phyloP scores from a whole-genome alignment of 2,113 vertebrate species.

The Salvelinus alpinus region DNA sequence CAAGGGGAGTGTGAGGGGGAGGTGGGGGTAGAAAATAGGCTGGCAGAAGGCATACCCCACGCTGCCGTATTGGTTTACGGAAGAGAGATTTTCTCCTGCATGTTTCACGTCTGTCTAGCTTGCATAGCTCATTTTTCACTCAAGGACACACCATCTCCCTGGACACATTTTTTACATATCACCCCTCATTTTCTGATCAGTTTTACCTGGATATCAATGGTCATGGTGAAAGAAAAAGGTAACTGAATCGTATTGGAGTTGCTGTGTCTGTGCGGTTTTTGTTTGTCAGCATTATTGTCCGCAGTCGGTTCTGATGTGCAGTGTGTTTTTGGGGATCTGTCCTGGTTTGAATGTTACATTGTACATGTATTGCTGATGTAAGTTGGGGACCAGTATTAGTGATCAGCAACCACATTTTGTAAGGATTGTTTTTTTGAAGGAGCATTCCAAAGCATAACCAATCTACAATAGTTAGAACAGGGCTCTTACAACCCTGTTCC shows the following conservation, averaged over 20 bases:
- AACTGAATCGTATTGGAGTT: constrained; percentile 53
- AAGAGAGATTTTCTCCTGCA: constrained; percentile 36
- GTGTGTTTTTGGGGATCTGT: constrained; percentile 15
- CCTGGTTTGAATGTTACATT: not conserved
- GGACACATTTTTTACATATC: constrained; percentile 31
- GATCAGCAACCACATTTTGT: not conserved
- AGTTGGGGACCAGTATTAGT: not conserved
- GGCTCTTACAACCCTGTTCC: no score
- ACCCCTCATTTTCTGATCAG: constrained; percentile 42
- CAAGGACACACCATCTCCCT: constrained; percentile 48
- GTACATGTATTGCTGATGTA: constrained; percentile 3
- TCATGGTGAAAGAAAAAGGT: constrained; percentile 98
- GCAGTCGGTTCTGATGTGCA: constrained; percentile 12
- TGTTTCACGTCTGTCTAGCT: constrained; percentile 38
- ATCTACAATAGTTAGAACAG: no score
- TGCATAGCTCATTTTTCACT: constrained; percentile 29
- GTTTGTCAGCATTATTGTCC: constrained; percentile 10
- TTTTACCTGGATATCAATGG: constrained; percentile 74
- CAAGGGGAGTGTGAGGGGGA: not conserved
- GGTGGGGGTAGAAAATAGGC: constrained; percentile 32
- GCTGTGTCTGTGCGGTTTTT: constrained; percentile 31
- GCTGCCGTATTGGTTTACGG: constrained; percentile 64
- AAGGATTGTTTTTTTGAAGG: constrained; percentile 24
- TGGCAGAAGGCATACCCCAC: constrained; percentile 66
- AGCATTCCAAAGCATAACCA: not conserved